Evolutionary conservation across 1,140 invertebrate genomes (phyloP).

Genomic region (Heterodera schachtii): DNA sequence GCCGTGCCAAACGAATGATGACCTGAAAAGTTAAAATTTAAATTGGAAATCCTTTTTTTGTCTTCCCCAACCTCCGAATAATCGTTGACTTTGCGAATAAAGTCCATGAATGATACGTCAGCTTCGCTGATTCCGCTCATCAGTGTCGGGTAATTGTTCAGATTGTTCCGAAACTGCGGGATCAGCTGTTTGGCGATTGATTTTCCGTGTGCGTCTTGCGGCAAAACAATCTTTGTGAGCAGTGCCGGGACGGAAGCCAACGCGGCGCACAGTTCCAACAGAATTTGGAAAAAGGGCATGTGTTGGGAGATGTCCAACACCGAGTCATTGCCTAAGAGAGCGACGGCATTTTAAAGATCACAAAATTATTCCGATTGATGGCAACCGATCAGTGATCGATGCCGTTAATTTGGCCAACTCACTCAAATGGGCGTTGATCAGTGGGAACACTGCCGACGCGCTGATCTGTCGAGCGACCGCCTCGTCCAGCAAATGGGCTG

Average conservation of each 20-base stretch:
- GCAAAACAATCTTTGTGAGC: conserved; percentile 52
- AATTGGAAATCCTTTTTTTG: neutral
- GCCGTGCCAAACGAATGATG: conserved; percentile 46
- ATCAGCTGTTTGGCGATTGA: conserved; percentile 63
- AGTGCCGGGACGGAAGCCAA: conserved; percentile 52
- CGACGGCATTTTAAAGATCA: conserved; percentile 50
- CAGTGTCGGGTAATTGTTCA: conserved; percentile 50
- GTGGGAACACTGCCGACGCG: conserved; percentile 30
- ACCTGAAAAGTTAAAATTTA: conserved; percentile 46
- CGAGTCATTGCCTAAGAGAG: conserved; percentile 60
- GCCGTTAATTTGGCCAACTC: conserved; percentile 2
- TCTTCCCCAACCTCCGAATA: conserved; percentile 49
- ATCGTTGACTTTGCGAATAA: conserved; percentile 55
- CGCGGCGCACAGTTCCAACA: conserved; percentile 55
- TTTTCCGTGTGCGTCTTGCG: conserved; percentile 48
- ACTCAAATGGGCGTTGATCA: conserved; percentile 14
- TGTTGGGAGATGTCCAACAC: conserved; percentile 63
- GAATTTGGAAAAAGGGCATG: conserved; percentile 63
- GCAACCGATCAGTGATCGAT: neutral
- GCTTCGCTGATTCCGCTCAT: conserved; percentile 55
- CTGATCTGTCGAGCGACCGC: conserved; percentile 15
- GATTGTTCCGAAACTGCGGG: conserved; percentile 56
- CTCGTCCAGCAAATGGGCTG: conserved; percentile 27
- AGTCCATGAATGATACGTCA: conserved; percentile 61
- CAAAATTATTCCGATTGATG: neutral